Percentiles rank a stretch among this genome's conserved stretches.
Evolutionary conservation across 2,113 vertebrate genomes (phyloP).

Genomic region (Asarcornis scutulata): DNA sequence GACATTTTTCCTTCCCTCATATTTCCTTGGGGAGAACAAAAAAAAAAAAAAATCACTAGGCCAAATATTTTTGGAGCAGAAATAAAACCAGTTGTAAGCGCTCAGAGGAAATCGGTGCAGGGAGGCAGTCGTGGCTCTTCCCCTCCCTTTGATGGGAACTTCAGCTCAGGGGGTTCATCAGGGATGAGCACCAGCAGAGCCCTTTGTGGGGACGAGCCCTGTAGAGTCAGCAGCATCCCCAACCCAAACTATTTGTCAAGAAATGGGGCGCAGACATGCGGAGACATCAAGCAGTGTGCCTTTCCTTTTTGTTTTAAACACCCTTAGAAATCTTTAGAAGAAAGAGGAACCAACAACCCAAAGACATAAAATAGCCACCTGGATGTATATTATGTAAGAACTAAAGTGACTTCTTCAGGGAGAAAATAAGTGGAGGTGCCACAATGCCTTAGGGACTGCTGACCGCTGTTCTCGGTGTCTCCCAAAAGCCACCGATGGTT

Average conservation of each 20-base stretch:
- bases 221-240: background rate
- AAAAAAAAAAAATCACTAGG: fast-evolving
- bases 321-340: background rate
- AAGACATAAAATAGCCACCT: background rate
- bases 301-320: background rate
- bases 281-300: background rate
- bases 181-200: background rate
- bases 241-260: background rate
- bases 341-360: background rate
- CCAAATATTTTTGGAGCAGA: background rate
- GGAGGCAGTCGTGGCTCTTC: fast-evolving
- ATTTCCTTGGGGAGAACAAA: background rate
- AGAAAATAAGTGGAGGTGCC: background rate
- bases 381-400: background rate
- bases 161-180: background rate
- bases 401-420: background rate
- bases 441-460: background rate
- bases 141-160: background rate
- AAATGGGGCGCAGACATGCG: background rate
- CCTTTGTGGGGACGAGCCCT: background rate
- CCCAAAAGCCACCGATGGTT: fast-evolving
- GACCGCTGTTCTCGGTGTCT: background rate
- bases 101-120: background rate
- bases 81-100: fast-evolving
- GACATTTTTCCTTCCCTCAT: background rate